Evolutionary conservation across 1,140 invertebrate species (phyloP), one percentile per base, ranked within the genome.

Genomic region (Bacillus rossius): DNA sequence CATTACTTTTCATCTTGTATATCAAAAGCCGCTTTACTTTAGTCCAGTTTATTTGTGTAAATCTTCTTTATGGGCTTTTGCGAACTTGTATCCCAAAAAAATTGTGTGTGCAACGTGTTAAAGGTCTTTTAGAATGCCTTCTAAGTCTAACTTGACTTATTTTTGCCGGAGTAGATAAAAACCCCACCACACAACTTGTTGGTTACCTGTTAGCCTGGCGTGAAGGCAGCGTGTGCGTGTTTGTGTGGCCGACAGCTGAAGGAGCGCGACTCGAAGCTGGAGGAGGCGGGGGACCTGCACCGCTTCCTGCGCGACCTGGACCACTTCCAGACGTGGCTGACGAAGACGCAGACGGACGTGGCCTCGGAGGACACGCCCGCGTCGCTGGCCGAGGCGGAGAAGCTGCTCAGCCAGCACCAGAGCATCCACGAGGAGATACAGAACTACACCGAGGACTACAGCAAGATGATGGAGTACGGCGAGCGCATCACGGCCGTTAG

Each of bases 381-480:
- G n/a, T 96, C 90, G 61, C 77, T 99, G 62, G 86, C 95, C 4
- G 96, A 99, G 71, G 96, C 97, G 17, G 97, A 99, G 75, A 94
- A 96, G 73, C 78, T 99, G 2, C 79, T 99, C 0, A 94, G 90
- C 51, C 95, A 94, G 74, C 98, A 99, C 77, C 93, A 97, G 76
- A 93, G 92, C 60, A 96, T 99, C 62, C 89, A 93, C 67, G 96
- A 99, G 72, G 98, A 99, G 76, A 99, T 99, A 66, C 95, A 99
- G 72, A 98, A 97, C 69, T 99, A 99, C 72, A 95, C 88, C 45
- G 93, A 97, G 64, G 97, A 99, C 73, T 98, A 98, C 72, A 88
- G 88, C 62, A 96, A 95, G 77, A 99, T 99, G 95, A 98, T 99
- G 90, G 95, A 98, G 66, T 99, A 98, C 73, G 98, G 98, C 49